Conservation (phyloP, 2,888 invertebrate genomes). For the Furcula furcula region DNA sequence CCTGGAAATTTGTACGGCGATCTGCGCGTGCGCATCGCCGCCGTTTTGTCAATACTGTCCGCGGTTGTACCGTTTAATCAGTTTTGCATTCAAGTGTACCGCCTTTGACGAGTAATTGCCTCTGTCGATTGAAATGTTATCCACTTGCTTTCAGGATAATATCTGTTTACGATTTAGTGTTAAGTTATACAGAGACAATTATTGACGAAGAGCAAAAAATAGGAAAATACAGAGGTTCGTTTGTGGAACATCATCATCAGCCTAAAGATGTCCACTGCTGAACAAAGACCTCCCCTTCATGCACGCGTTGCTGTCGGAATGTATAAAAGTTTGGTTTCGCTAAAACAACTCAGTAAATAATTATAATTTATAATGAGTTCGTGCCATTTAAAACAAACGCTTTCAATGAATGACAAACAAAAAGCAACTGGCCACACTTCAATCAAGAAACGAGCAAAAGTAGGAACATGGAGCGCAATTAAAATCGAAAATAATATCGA, state of each 20-base stretch:
- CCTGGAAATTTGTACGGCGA: conserved; percentile 72
- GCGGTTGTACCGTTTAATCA: conserved; percentile 71
- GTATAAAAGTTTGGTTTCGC: too few species aligned
- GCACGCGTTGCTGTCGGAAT: too few species aligned
- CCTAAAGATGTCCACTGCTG: too few species aligned
- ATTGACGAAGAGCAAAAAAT: too few species aligned
- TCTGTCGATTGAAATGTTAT: conserved; percentile 73
- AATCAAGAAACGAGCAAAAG: conserved; percentile 48
- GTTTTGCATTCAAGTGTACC: conserved; percentile 74
- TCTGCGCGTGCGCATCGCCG: conserved; percentile 56
- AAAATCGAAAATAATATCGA: conserved; percentile 71
- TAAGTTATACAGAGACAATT: too few species aligned
- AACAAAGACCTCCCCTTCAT: too few species aligned
- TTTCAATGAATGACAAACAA: conserved; percentile 39
- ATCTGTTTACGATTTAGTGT: too few species aligned
- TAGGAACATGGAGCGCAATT: conserved; percentile 57
- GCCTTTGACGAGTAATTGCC: conserved; percentile 79
- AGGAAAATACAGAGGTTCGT: too few species aligned
- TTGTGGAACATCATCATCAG: too few species aligned
- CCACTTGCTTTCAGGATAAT: too few species aligned
- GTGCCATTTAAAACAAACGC: conserved; percentile 17
- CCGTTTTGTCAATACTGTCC: conserved; percentile 78
- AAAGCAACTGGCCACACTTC: conserved; percentile 39
- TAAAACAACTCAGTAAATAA: too few species aligned
- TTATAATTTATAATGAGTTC: conserved; percentile 18